Evolutionary conservation across 2,888 invertebrate genomes (phyloP), one percentile per base, ranked within the genome.

Genomic region (Caradrina clavipalpis): DNA sequence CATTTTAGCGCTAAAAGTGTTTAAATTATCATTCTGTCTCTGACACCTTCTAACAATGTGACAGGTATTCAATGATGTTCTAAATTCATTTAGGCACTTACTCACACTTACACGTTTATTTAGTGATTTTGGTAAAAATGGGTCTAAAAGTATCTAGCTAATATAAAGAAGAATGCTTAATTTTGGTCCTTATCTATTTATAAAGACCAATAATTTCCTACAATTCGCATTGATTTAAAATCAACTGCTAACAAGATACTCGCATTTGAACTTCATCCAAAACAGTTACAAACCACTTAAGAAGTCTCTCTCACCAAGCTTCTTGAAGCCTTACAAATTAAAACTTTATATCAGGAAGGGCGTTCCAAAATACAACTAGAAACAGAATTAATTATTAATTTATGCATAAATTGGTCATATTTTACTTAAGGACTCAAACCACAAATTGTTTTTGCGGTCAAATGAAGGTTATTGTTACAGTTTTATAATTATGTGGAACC

Each of bases 401-500:
- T 17, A 47, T 50, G 26, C 19, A 39, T 31, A 73, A 76, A 77
- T 69, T 70, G 42, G 35, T 64, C 60, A 64, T 51, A 66, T 59
- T 72, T 61, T 22, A 62, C 39, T 62, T 39, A 62, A 59, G 31
- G 47, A 61, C 61, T 53, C 19, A 51, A 22, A 50, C 31, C 31
- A 65, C 79, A 55, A 58, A 76, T 78, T 78, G 49, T 54, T 51
- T 75, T 72, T 50, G 39, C 7, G 50, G 61, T 13, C 21, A 56
- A 21, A 4, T 1, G 51, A 35, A 47, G 57, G 26, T n/a, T 2
- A 1, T 15, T 45, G 17, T 45, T 45, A 45, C 0, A 45, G 15
- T 45, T 17, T 5, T 31, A 58, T 64, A 42, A 67, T 50, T 56
- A 65, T 31, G 2, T 53, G 39, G 4, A 39, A 53, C 10, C 17